phyloP scores from a whole-genome alignment of 2,888 invertebrate species.

The Lottia gigantea region DNA sequence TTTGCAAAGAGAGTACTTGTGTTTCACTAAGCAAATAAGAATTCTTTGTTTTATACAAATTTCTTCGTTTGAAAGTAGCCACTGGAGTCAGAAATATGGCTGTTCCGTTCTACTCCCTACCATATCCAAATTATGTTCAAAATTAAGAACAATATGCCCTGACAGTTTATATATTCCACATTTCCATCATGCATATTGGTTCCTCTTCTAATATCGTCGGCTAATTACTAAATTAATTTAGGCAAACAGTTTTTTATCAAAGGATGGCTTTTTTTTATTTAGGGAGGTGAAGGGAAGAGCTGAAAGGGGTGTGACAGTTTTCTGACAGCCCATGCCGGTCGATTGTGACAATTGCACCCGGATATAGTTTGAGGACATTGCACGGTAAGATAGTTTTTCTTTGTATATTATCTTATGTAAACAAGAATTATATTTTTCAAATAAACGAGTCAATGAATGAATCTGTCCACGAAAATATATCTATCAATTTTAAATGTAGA shows the following conservation, averaged over 20 bases:
- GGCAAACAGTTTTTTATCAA: too few species aligned
- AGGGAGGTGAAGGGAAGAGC: conserved; percentile 2
- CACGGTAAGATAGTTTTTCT: background rate
- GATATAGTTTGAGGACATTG: background rate
- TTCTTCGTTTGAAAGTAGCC: background rate
- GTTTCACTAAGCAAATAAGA: background rate
- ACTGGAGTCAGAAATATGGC: background rate
- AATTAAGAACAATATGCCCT: too few species aligned
- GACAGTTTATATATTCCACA: too few species aligned
- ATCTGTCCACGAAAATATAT: too few species aligned
- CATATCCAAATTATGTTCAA: too few species aligned
- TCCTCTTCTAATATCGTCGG: too few species aligned
- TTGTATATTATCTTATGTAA: background rate
- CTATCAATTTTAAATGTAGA: too few species aligned
- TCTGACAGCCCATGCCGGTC: conserved; percentile 8
- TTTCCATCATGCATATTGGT: too few species aligned
- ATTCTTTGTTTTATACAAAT: conserved; percentile 8
- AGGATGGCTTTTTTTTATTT: background rate
- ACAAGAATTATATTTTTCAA: background rate
- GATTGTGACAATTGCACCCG: conserved; percentile 11
- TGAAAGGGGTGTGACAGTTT: background rate
- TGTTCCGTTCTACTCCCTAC: background rate
- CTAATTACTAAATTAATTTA: too few species aligned
- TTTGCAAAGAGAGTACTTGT: background rate
- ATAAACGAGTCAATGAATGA: too few species aligned